Evolutionary conservation across 2,888 invertebrate genomes (phyloP).

Genomic region (Mesodorylaimus sp.): DNA sequence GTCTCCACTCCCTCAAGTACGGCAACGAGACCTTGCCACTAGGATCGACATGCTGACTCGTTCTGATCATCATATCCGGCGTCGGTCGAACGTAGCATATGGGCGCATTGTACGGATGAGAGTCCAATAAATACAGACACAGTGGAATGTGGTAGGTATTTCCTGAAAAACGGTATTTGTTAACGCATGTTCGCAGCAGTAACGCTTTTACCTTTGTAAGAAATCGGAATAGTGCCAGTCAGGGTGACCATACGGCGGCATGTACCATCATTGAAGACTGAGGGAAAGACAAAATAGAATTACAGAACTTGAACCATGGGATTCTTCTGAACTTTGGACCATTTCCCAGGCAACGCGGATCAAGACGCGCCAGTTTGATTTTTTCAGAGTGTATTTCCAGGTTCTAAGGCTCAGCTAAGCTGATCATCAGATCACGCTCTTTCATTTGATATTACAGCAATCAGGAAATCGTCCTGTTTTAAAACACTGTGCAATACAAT

Average conservation of each 20-base stretch:
- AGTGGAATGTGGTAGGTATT: slow-evolving; percentile 84
- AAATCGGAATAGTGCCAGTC: slow-evolving; percentile 37
- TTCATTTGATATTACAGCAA: not conserved
- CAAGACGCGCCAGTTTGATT: too few relatives aligned
- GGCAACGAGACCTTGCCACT: slow-evolving; percentile 90
- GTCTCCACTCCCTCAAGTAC: slow-evolving; percentile 77
- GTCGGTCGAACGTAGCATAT: slow-evolving; percentile 75
- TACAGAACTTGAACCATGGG: too few relatives aligned
- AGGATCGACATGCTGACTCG: slow-evolving; percentile 77
- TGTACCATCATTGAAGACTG: slow-evolving; percentile 29
- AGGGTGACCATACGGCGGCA: slow-evolving; percentile 32
- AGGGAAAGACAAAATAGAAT: not conserved
- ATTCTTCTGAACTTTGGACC: too few relatives aligned
- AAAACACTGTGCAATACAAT: too few relatives aligned
- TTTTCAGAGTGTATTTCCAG: too few relatives aligned
- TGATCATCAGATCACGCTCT: not conserved
- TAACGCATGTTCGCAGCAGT: not conserved
- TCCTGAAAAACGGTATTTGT: slow-evolving; percentile 38
- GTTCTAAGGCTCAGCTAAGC: too few relatives aligned
- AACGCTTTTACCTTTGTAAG: slow-evolving; percentile 35
- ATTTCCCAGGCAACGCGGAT: too few relatives aligned
- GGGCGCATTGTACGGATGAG: slow-evolving; percentile 88
- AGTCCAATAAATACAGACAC: slow-evolving; percentile 85
- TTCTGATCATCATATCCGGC: slow-evolving; percentile 78
- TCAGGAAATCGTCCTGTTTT: too few relatives aligned